Evolutionary conservation across 2,888 invertebrate genomes (phyloP), one percentile per base, ranked within the genome.

Genomic region (Hesperia comma): DNA sequence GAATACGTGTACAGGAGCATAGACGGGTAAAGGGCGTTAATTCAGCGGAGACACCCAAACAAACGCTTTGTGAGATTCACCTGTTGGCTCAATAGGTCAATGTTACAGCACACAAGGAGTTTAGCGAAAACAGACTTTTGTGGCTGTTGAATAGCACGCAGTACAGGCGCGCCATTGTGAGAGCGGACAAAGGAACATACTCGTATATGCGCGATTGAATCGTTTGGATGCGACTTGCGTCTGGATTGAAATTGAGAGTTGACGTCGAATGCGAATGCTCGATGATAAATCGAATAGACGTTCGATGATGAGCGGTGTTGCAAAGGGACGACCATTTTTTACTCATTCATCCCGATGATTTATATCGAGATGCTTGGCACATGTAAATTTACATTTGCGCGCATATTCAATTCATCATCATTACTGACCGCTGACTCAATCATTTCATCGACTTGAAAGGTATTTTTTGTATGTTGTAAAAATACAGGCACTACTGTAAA

Each of bases 61-160:
- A 90, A 87, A 82, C 79, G 83, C 82, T 86, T 86, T 85, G 85
- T 86, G 73, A 83, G 82, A 86, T 80, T 87, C 90, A 90, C 90
- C 90, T 90, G 89, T 88, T 89, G 88, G 88, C 82, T 88, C 90
- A 90, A 88, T 90, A 88, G 92, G 92, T 92, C 90, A 91, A 91
- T 90, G 90, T 89, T 90, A 89, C 88, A 87, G 83, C 82, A 82
- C 75, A 84, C 85, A 88, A 89, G 88, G 89, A 89, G 88, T 90
- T 88, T 87, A 88, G 88, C 83, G 83, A 88, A 67, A 89, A 87
- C 87, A 89, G 84, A 90, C 88, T 91, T 90, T 88, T 90, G 89
- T 88, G 85, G 84, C 75, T 75, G 77, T 72, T 88, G 85, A 87
- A 88, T 88, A 78, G 85, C 79, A 85, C 86, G 84, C 74, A 71